A percentile compares a stretch with the other conserved stretches of the same genome.
These are phyloP conservation scores for Phortica okadai DNA, from an alignment of 2,888 invertebrate genomes.

Conservation along the genomic window DNA sequence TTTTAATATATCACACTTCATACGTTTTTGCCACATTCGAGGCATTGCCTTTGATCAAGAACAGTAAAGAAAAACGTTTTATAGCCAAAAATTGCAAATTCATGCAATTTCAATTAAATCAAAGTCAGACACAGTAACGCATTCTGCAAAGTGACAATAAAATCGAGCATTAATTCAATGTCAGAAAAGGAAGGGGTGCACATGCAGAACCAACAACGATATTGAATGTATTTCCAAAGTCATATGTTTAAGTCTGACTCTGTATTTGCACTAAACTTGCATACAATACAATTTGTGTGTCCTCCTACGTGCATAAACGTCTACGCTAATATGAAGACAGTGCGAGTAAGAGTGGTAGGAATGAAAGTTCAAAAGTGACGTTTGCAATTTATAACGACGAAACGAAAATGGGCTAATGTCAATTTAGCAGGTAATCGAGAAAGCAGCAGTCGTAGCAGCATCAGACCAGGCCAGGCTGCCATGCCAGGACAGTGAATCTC, in stretches of 20 bases:
- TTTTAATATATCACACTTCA: too few relatives aligned
- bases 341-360: slow-evolving; percentile 26
- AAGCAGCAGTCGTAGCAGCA: not conserved
- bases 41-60: too few relatives aligned
- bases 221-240: not conserved
- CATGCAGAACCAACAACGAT: not conserved
- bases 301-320: not conserved
- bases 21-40: too few relatives aligned
- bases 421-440: slow-evolving; percentile 67
- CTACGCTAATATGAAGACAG: not conserved
- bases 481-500: not conserved
- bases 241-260: slow-evolving; percentile 5
- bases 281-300: not conserved
- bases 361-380: slow-evolving; percentile 62
- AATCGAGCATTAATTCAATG: slow-evolving; percentile 70
- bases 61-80: slow-evolving; percentile 21
- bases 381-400: slow-evolving; percentile 67
- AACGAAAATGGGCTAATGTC: slow-evolving; percentile 70
- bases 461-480: not conserved
- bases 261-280: slow-evolving; percentile 4
- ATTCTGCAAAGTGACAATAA: slow-evolving; percentile 66
- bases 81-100: slow-evolving; percentile 64
- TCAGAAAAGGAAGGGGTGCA: slow-evolving; percentile 47
- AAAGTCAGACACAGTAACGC: slow-evolving; percentile 60
- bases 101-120: slow-evolving; percentile 69